Conservation (phyloP, 1,140 invertebrate genomes). For the Glossosoma conforme region DNA sequence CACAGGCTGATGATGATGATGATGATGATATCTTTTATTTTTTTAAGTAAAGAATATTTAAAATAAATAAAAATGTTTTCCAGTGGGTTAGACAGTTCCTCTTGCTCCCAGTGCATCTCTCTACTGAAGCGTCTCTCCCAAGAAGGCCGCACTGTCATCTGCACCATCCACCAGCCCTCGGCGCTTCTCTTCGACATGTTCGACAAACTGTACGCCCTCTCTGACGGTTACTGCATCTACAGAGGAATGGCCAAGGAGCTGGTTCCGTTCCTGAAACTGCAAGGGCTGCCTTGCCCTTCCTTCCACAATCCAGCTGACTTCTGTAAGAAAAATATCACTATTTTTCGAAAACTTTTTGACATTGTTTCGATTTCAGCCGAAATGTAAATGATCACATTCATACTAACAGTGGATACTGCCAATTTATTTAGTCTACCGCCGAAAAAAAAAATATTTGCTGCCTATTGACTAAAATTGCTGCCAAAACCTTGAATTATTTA, state of each 20-base stretch:
- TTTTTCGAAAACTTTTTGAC: background rate
- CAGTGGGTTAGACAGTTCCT: slow-evolving; percentile 82
- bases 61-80: slow-evolving; percentile 25
- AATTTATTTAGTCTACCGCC: too few species aligned
- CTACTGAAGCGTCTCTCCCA: slow-evolving; percentile 71
- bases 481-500: too few species aligned
- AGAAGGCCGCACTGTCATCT: slow-evolving; percentile 75
- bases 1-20: too few species aligned
- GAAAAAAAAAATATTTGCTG: background rate
- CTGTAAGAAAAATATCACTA: too few species aligned
- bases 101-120: slow-evolving; percentile 76
- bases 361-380: background rate
- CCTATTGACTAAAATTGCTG: background rate
- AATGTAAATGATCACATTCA: too few species aligned
- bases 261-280: slow-evolving; percentile 73
- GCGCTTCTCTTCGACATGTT: slow-evolving; percentile 95
- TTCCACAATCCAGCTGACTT: slow-evolving; percentile 97
- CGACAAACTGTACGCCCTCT: slow-evolving; percentile 87
- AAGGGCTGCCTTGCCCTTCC: slow-evolving; percentile 78
- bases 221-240: slow-evolving; percentile 85
- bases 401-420: too few species aligned
- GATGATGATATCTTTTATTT: too few species aligned
- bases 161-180: slow-evolving; percentile 95
- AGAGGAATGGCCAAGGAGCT: slow-evolving; percentile 69
- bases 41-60: slow-evolving; percentile 2